These are phyloP conservation scores for Genyomyrus donnyi DNA, from an alignment of 2,113 vertebrate species.

Conservation along the genomic window DNA sequence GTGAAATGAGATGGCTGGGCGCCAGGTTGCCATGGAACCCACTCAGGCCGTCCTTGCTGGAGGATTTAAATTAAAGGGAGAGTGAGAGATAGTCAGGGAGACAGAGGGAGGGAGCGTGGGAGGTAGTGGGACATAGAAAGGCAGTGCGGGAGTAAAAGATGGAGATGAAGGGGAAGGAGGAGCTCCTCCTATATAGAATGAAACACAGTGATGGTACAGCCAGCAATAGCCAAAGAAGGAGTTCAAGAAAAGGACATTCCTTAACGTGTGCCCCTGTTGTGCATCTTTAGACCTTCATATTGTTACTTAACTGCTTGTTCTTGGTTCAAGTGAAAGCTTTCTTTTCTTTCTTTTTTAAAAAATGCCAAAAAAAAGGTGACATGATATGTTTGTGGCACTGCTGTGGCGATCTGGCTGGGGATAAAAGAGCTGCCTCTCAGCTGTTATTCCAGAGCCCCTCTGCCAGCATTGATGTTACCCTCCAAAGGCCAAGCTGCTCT, in stretches of 20 bases:
- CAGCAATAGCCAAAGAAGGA: background rate
- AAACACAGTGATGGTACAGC: background rate
- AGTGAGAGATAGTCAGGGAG: conserved; percentile 27
- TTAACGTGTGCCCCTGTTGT: background rate
- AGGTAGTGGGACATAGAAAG: background rate
- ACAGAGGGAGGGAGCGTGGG: conserved; percentile 14
- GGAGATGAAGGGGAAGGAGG: background rate
- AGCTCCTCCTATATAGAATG: background rate
- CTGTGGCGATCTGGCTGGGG: background rate
- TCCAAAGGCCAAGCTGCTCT: conserved; percentile 7
- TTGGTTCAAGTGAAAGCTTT: background rate
- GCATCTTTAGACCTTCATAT: background rate
- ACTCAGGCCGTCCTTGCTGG: conserved; percentile 33
- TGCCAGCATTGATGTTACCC: background rate
- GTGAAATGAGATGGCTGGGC: conserved; percentile 43
- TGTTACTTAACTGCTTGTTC: background rate
- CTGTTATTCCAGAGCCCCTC: background rate
- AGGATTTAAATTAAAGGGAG: conserved; percentile 33
- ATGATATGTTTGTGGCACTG: background rate
- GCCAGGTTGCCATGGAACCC: conserved; percentile 44
- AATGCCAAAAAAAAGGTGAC: background rate
- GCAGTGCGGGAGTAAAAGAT: background rate
- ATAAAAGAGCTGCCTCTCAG: background rate
- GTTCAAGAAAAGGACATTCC: background rate
- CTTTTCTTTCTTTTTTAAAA: background rate